phyloP scores from a whole-genome alignment of 1,140 invertebrate species.

The Hyposmocoma kahamanoa region DNA sequence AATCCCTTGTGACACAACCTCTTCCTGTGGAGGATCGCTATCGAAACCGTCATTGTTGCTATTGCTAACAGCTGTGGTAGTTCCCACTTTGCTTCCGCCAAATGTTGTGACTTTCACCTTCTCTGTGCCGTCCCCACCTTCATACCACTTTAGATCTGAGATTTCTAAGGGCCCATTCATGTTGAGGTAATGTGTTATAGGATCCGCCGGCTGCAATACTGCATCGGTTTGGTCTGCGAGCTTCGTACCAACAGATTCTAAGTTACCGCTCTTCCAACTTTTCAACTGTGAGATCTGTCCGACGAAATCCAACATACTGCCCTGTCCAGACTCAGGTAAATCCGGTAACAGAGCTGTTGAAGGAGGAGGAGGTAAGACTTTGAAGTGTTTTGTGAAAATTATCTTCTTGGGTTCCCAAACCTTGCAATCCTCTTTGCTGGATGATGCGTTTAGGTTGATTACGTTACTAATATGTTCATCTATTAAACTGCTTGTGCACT shows the following conservation, averaged over 20 bases:
- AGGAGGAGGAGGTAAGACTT: conserved; percentile 47
- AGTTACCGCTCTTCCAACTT: conserved; percentile 54
- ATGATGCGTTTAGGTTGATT: conserved; percentile 63
- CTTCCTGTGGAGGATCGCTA: conserved; percentile 55
- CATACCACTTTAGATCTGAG: conserved; percentile 62
- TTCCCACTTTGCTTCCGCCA: conserved; percentile 43
- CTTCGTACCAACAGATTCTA: conserved; percentile 57
- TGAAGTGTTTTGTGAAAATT: conserved; percentile 53
- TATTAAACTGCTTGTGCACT: conserved; percentile 53
- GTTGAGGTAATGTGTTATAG: conserved; percentile 57
- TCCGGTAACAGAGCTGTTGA: conserved; percentile 48
- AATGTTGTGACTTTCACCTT: conserved; percentile 50
- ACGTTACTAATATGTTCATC: conserved; percentile 69
- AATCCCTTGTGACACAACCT: conserved; percentile 47
- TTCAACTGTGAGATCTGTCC: conserved; percentile 57
- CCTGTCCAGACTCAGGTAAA: conserved; percentile 44
- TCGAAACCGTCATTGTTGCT: conserved; percentile 62
- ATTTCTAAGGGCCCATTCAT: conserved; percentile 61
- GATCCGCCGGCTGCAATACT: conserved; percentile 34
- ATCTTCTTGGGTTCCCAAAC: conserved; percentile 59
- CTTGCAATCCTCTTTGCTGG: conserved; percentile 65
- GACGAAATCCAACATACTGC: conserved; percentile 49
- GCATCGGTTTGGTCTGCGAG: conserved; percentile 58
- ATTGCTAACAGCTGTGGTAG: conserved; percentile 45
- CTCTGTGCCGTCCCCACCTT: conserved; percentile 47